phyloP scores from a whole-genome alignment of 2,797 vertebrate genomes.

The Sparus aurata region DNA sequence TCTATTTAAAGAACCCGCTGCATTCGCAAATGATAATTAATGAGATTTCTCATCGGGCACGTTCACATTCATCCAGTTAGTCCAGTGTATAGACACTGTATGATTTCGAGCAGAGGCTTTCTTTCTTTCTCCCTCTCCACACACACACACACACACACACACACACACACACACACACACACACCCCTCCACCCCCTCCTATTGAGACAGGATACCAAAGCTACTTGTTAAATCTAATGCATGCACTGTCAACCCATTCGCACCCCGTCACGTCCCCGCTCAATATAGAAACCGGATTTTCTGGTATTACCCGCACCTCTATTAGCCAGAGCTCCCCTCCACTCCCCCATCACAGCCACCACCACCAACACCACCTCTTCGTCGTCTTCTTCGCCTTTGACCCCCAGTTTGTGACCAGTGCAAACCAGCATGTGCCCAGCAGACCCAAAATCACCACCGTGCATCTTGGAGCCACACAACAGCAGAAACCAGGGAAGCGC shows the following conservation, averaged over 20 bases:
- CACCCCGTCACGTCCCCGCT: conserved; percentile 91
- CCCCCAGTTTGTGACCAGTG: conserved; percentile 65
- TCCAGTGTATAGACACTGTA: conserved; percentile 54
- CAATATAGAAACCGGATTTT: conserved; percentile 91
- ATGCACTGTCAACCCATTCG: conserved; percentile 89
- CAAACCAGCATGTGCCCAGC: conserved; percentile 37
- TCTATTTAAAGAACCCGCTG: conserved; percentile 58
- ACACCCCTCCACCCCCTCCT: conserved; percentile 65
- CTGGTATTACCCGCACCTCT: conserved; percentile 88
- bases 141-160: conserved; percentile 55
- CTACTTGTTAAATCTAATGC: conserved; percentile 90
- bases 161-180: conserved; percentile 48
- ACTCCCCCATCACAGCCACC: conserved; percentile 13
- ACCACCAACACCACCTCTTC: too few species aligned
- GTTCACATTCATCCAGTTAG: conserved; percentile 61
- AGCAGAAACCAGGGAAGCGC: conserved; percentile 16
- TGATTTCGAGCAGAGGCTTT: conserved; percentile 48
- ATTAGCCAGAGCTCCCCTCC: conserved; percentile 79
- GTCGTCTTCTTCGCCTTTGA: conserved; percentile 26
- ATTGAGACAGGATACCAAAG: conserved; percentile 87
- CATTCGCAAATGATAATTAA: conserved; percentile 70
- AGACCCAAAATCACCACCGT: conserved; percentile 18
- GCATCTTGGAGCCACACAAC: conserved; percentile 15
- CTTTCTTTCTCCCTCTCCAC: conserved; percentile 6
- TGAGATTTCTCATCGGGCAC: conserved; percentile 63